Conservation (phyloP, 2,113 vertebrate genomes). For the Butastur rufipennis region DNA sequence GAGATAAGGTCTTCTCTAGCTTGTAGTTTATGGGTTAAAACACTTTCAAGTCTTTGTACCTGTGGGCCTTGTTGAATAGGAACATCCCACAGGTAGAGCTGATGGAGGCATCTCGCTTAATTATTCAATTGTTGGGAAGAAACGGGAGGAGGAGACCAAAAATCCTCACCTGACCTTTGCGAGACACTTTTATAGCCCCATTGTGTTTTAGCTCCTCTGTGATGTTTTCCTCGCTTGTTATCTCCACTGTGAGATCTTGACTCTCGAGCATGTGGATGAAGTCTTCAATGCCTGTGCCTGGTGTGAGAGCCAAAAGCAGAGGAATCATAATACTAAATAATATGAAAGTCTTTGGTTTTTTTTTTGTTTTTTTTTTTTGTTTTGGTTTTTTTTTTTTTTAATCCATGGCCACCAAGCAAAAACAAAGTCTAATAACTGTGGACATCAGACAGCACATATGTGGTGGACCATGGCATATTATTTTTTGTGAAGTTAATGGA, state of each 20-base stretch:
- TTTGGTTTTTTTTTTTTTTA: background rate
- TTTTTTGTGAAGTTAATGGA: background rate
- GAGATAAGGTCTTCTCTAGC: background rate
- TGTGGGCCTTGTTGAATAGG: background rate
- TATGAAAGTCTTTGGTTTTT: background rate
- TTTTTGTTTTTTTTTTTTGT: background rate
- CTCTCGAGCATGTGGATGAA: conserved; percentile 79
- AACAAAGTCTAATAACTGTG: background rate
- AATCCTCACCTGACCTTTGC: conserved; percentile 76
- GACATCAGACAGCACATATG: background rate
- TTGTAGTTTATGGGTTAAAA: background rate
- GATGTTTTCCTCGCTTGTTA: conserved; percentile 76
- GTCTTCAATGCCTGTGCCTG: conserved; percentile 83
- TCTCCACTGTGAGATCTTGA: conserved; percentile 84
- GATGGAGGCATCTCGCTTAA: background rate
- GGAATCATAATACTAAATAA: background rate
- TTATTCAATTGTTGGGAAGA: background rate
- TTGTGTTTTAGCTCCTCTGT: conserved; percentile 80
- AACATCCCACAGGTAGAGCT: background rate
- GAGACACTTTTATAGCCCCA: conserved; percentile 83
- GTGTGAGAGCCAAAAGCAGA: background rate
- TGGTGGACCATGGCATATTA: background rate
- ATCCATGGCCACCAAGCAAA: background rate
- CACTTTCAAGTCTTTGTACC: background rate
- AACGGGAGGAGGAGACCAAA: background rate